Base-by-base conservation (phyloP, 2,888 invertebrate genomes). In the Clanis bilineata region DNA sequence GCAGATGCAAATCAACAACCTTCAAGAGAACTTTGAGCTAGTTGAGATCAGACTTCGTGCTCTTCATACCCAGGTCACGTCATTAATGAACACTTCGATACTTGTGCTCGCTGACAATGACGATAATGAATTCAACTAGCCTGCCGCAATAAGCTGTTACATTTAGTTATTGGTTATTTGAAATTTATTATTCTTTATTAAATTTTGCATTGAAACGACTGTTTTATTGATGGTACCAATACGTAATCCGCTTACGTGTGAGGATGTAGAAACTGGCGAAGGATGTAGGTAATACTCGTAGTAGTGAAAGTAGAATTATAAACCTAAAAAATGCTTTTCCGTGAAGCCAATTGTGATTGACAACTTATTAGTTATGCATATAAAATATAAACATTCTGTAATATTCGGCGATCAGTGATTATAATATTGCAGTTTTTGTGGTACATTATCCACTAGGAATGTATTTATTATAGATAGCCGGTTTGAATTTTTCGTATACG, bases 1-100 rank as follows among this genome's bases (percentile, higher is more conserved):
- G 94, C 95, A 95, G 71, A 88, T 93, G 18, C 95, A 95, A 76
- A 93, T 95, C 54, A 94, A 93, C 63, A 94, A 93, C 71, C 79
- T 95, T 62, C 94, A 94, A 72, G 95, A 95, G 71, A 95, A 94
- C 67, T 95, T 95, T 67, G 94, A 95, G 60, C 90, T 95, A 72
- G 95, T 94, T 0, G 95, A 95, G 70, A 93, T 94, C 68, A 85
- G 95, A 22, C 93, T 95, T 12, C 92, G 93, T 36, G 92, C 93
- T 15, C 82, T 95, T 12, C 95, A 95, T 72, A 94, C 93, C 7
- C 95, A 95, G 63, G 93, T 95, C 2, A 90, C 93, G 44, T 94
- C 94, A 51, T 77, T 95, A 59, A 95, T 95, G 68, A 86, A 73
- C 63, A 87, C 80, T 56, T 90, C 86, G 64, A 72, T 85, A 0